These are phyloP conservation scores for Acropternis orthonyx DNA, from an alignment of 2,797 vertebrate species.

Conservation along the genomic window DNA sequence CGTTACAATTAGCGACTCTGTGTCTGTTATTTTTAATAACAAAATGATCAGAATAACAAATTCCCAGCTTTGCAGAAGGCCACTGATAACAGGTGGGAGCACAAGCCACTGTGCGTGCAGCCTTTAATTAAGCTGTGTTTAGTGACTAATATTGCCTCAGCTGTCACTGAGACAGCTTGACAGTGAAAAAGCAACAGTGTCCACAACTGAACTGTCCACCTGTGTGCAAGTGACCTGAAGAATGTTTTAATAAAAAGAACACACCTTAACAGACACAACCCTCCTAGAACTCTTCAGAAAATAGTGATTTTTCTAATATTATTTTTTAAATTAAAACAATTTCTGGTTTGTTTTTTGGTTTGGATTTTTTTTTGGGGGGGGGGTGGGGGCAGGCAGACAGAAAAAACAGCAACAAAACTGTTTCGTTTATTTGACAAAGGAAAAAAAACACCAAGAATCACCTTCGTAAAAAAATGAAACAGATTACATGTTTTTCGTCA, in stretches of 20 bases:
- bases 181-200: not conserved
- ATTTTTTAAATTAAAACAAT: not conserved
- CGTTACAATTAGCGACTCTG: not conserved
- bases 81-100: not conserved
- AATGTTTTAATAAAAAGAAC: not conserved
- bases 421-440: not conserved
- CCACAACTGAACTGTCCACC: not conserved
- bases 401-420: not conserved
- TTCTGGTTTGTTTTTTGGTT: no score
- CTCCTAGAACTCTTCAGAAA: not conserved
- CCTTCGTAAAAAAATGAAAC: not conserved
- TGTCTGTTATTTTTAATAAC: not conserved
- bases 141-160: not conserved
- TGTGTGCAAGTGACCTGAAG: not conserved
- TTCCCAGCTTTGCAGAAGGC: not conserved
- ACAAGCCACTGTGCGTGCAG: fast-evolving
- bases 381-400: no score
- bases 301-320: not conserved
- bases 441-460: not conserved
- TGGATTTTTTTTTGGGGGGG: not conserved
- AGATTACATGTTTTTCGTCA: not conserved
- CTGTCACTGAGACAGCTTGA: not conserved
- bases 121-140: not conserved
- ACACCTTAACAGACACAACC: not conserved
- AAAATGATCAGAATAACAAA: not conserved